Base-by-base conservation (phyloP, 2,888 invertebrate genomes). In the Steinernema carpocapsae region DNA sequence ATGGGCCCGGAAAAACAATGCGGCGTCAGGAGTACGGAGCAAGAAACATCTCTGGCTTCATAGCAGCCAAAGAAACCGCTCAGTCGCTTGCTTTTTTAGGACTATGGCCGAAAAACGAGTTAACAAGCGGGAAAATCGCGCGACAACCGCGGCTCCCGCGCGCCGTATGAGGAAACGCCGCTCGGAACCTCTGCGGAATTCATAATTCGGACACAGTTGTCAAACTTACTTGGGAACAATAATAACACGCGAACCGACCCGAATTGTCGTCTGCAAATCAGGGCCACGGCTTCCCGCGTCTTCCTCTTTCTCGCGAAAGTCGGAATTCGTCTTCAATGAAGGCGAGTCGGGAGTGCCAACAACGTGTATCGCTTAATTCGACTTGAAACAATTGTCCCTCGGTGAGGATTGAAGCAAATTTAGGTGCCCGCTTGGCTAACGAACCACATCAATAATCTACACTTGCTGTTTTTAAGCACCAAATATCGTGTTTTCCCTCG, bases 61-160 rank as follows among this genome's bases (percentile, higher is more conserved):
- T 64, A 64, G 64, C 29, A 10, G 64, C 32, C 17, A 48, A 48
- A 32, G 64, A 56, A 24, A 37, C 10, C 64, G 64, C 26, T 17
- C n/a, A 22, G 52, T 52, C 52, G 12, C 24, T 26, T 29, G 64
- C 64, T 17, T 17, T 26, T 14, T 64, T 29, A 64, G 29, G 24
- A 64, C 24, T 64, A 64, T 64, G 64, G 64, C 64, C 64, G 29
- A n/a, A 26, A 64, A 64, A 64, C 64, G 64, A 64, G 64, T 64
- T 64, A 64, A 64, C 64, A 26, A 64, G 32, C 32, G 64, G 64
- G 29, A 29, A 64, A 64, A 37, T 37, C 29, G 64, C 32, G 37
- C 64, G 29, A 48, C 17, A 32, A 26, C 64, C 29, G 32, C 64
- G 52, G 12, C 22, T 24, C 22, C 12, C 3, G 24, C 19, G 19